Percentiles rank a stretch among this genome's conserved stretches.
phyloP scores from a whole-genome alignment of 1,140 invertebrate species.

The Hydropsyche tenuis region DNA sequence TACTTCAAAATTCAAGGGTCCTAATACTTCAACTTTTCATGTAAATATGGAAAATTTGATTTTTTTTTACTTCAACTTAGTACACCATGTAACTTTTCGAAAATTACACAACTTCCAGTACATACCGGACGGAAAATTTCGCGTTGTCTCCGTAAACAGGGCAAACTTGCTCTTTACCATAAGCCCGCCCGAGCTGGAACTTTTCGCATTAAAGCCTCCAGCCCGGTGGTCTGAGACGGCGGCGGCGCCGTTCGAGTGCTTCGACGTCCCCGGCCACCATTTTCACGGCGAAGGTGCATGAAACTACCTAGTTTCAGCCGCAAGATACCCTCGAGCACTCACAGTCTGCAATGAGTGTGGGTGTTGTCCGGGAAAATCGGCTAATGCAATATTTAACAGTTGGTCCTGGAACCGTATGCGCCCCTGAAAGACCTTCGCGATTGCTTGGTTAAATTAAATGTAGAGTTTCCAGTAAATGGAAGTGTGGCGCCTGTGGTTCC shows the following conservation, averaged over 20 bases:
- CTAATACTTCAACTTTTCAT: no score
- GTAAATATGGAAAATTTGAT: no score
- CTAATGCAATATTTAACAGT: no score
- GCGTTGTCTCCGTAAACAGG: constrained; percentile 30
- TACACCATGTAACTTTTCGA: background rate
- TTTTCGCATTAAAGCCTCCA: constrained; percentile 39
- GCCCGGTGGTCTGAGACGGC: background rate
- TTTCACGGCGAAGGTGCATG: background rate
- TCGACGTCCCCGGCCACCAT: background rate
- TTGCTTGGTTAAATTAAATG: no score
- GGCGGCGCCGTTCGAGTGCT: background rate
- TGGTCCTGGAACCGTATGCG: no score
- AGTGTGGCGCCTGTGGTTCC: no score
- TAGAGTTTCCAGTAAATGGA: no score
- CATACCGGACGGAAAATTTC: background rate
- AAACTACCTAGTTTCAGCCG: background rate
- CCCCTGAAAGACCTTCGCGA: no score
- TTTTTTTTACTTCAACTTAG: no score
- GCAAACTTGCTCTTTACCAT: constrained; percentile 33
- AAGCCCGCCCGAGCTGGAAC: constrained; percentile 21
- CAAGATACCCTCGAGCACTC: background rate
- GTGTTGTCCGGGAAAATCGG: no score
- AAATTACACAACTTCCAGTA: background rate
- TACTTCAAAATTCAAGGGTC: no score
- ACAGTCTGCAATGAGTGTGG: no score